Base-by-base conservation (phyloP, 2,113 vertebrate species). In the Festucalex cinctus region DNA sequence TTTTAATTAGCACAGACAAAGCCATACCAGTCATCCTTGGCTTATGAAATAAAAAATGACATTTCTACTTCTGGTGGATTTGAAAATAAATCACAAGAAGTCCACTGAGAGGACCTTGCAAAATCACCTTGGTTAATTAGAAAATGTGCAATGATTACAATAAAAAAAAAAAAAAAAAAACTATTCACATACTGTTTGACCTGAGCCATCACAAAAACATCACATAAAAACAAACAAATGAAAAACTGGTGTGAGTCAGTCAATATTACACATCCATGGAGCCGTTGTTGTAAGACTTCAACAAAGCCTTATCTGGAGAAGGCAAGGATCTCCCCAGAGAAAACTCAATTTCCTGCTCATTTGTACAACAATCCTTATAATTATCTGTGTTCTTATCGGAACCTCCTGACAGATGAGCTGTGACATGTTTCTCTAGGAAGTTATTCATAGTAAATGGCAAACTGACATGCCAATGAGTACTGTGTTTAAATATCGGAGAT, bases 311-410 rank as follows among this genome's bases (percentile, higher is more conserved):
- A 89, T 91, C 88, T 83, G 39, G 37, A 70, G 44, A 68, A 78
- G 71, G 68, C 78, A 86, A 77, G 66, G 73, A 88, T 88, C 84
- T 86, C 70, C 69, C 72, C 53, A 28, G 73, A 75, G 70, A 78
- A 84, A 86, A 88, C 78, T 81, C 76, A 83, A 85, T 88, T 84
- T 84, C 79, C 77, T 77, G 73, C 76, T 86, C 77, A 78, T 90
- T 81, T 88, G 78, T 83, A 76, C 66, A 78, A 74, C 82, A 86
- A 83, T 76, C 61, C 58, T 73, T 67, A 53, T 80, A 73, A 83
- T 88, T 81, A 89, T 86, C 77, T 85, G 53, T 70, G 13, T 41
- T 61, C 61, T 72, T 70, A 86, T 86, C 72, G 68, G 69, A 67
- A 44, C 63, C 48, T 9, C 63, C 74, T 76, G 71, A 73, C 46